phyloP scores from a whole-genome alignment of 2,113 vertebrate genomes.

The Rhynchomys soricoides region DNA sequence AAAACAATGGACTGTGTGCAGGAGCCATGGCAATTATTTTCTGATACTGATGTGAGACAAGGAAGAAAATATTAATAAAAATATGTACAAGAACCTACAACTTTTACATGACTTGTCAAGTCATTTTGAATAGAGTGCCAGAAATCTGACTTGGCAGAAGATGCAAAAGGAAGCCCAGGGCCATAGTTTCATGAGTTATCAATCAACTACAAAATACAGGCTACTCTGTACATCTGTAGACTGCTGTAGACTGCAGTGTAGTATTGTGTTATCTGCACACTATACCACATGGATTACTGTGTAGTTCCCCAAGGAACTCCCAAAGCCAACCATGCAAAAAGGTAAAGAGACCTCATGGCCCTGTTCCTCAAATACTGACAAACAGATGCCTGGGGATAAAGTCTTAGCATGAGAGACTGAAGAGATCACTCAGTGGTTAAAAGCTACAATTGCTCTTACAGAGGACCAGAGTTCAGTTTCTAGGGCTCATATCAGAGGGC shows the following conservation, averaged over 20 bases:
- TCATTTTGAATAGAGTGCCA: not conserved
- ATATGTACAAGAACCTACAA: not conserved
- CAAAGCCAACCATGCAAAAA: not conserved
- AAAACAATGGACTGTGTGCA: not conserved
- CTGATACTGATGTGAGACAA: not conserved
- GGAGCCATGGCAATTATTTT: not conserved
- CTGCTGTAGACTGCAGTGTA: not conserved
- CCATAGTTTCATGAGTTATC: accelerated
- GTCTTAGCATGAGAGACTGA: not conserved
- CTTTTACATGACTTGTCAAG: not conserved
- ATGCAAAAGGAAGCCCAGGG: not conserved
- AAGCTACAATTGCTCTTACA: not conserved
- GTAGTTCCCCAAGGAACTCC: not conserved
- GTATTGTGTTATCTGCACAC: accelerated
- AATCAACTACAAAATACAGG: not conserved
- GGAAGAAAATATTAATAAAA: not conserved
- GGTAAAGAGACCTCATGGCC: not conserved
- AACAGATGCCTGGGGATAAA: not conserved
- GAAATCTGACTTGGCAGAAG: not conserved
- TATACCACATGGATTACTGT: not conserved
- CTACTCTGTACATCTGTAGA: accelerated
- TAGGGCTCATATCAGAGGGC: not conserved
- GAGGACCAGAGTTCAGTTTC: not conserved
- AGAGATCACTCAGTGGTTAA: not conserved
- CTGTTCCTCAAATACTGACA: not conserved